Evolutionary conservation across 30 jellyfish, hydroid and myxozoan species (phyloP), one percentile per base, ranked within the genome.

Genomic region (Aurelia aurita complex sp. Pacific): DNA sequence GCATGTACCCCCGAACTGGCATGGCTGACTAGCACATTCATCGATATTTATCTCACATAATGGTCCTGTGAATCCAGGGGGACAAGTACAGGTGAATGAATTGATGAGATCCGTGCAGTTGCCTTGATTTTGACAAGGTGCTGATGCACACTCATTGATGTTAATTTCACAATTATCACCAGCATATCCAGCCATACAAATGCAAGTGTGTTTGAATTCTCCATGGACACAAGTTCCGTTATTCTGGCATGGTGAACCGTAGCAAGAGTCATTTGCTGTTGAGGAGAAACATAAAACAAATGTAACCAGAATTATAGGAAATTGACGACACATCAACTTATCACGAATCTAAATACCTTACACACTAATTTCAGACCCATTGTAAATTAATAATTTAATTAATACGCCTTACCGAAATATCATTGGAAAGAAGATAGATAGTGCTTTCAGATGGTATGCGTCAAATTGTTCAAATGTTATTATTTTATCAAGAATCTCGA

Each of bases 161-260:
- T 94, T 88, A 50, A 83, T 64, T 46, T 85, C 97, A 73, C 99
- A 94, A 80, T 89, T 40, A 33, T 43, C 64, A 16, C 99, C 99
- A 3, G 97, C 74, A 88, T 51, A 94, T n/a, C 99, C 99, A 64
- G 80, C 91, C 4, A 15, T 43, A 73, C 99, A 94, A 14, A 32
- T 42, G 74, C 99, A 94, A 17, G 90, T 85, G 89, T 76, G 90
- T 3, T 85, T 68, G 81, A 67, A 81, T 66, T 89, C 90, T 10
- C 96, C 97, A 57, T 57, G 86, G 33, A 57, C 85, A 81, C 99
- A 94, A 4, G 92, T 69, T 38, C 98, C 99, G 19, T 81, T 79
- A 80, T 94, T 94, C 64, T 85, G 85, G 81, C 99, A 94, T 1
- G 89, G 96, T 74, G 90, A 78, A 11, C 69, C 85, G 38, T 73